Evolutionary conservation across 2,888 invertebrate species (phyloP).

Genomic region (Cyrtodaria siliqua): DNA sequence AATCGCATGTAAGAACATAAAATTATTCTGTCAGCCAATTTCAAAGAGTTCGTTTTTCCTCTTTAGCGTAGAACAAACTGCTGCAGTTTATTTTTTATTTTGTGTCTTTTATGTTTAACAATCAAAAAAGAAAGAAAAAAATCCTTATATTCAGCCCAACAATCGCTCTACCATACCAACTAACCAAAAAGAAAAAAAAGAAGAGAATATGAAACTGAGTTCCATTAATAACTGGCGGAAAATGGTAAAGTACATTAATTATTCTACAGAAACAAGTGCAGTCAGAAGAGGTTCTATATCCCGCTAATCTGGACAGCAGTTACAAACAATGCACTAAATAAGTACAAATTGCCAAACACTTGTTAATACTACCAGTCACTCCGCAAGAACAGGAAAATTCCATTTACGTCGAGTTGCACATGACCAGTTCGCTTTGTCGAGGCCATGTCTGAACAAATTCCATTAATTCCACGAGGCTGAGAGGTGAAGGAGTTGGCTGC

Average conservation of each 20-base stretch:
- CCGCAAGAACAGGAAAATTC: conserved; percentile 59
- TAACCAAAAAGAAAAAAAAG: too few relatives aligned
- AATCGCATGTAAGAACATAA: conserved; percentile 65
- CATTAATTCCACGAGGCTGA: conserved; percentile 57
- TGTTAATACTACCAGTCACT: conserved; percentile 31
- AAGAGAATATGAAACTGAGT: too few relatives aligned
- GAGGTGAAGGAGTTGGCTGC: conserved; percentile 32
- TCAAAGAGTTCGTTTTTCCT: conserved; percentile 5
- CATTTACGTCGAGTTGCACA: conserved; percentile 60
- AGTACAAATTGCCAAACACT: conserved; percentile 46
- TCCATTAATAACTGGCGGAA: too few relatives aligned
- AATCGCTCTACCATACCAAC: too few relatives aligned
- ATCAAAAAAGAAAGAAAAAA: too few relatives aligned
- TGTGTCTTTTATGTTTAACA: too few relatives aligned
- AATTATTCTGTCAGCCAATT: conserved; percentile 48
- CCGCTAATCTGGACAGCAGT: conserved; percentile 26
- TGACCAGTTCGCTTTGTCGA: conserved; percentile 40
- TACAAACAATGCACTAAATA: conserved; percentile 41
- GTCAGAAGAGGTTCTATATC: conserved; percentile 13
- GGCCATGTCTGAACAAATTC: conserved; percentile 52
- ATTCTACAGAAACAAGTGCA: conserved; percentile 14
- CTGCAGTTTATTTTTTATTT: too few relatives aligned
- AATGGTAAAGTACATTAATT: too few relatives aligned
- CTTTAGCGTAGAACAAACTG: too few relatives aligned
- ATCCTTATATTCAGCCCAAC: too few relatives aligned